Evolutionary conservation across 2,888 invertebrate species (phyloP).

Genomic region (Tenthredo livida): DNA sequence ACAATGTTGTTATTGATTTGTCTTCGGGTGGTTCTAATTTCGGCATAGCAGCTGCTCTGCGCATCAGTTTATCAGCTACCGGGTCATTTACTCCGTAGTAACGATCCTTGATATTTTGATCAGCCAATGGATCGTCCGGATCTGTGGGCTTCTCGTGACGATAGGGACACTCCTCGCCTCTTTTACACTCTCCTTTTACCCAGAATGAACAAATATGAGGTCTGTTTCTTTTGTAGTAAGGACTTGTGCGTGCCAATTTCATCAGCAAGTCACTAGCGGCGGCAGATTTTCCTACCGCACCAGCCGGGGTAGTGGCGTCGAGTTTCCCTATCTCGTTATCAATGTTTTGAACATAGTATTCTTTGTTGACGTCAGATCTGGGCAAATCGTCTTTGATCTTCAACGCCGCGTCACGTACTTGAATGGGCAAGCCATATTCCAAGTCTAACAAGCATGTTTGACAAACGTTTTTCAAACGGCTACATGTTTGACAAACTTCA

Average conservation of each 20-base stretch:
- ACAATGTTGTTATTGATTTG: slow-evolving; percentile 96
- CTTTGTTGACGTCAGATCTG: slow-evolving; percentile 96
- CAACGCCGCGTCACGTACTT: slow-evolving; percentile 94
- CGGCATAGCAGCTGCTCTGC: slow-evolving; percentile 95
- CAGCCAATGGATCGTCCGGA: slow-evolving; percentile 97
- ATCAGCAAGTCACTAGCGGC: slow-evolving; percentile 90
- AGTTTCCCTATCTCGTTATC: slow-evolving; percentile 85
- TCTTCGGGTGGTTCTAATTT: slow-evolving; percentile 98
- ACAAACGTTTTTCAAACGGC: slow-evolving; percentile 96
- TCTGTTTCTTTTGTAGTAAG: slow-evolving; percentile 96
- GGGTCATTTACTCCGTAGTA: slow-evolving; percentile 98
- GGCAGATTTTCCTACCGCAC: slow-evolving; percentile 86
- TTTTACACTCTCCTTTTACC: slow-evolving; percentile 98
- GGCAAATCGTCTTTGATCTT: slow-evolving; percentile 95
- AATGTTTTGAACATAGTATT: slow-evolving; percentile 95
- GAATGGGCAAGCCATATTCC: slow-evolving; percentile 93
- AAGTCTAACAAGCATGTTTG: slow-evolving; percentile 97
- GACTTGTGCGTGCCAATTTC: slow-evolving; percentile 94
- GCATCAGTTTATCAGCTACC: slow-evolving; percentile 95
- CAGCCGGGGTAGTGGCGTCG: slow-evolving; percentile 79
- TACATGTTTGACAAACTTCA: slow-evolving; percentile 97
- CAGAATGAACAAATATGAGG: slow-evolving; percentile 98
- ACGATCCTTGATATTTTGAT: slow-evolving; percentile 96
- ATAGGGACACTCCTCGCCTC: slow-evolving; percentile 98
- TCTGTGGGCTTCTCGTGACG: slow-evolving; percentile 98